Evolutionary conservation across 2,113 vertebrate species (phyloP).

Genomic region (Phaethornis superciliosus): DNA sequence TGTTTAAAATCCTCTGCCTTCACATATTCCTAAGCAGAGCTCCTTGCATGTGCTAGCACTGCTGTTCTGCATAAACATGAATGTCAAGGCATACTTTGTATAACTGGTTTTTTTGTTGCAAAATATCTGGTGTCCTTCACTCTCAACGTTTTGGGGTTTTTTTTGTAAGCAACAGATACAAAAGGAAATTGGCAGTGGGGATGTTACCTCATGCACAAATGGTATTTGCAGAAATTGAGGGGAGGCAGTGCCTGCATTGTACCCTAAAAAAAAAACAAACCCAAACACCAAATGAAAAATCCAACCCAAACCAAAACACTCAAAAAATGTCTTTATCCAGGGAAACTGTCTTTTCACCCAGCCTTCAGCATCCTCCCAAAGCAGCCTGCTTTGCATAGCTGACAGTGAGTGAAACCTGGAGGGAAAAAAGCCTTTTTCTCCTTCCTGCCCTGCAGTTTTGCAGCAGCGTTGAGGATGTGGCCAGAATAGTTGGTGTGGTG

Average conservation of each 20-base stretch:
- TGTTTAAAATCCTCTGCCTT: background rate
- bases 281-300: background rate
- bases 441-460: background rate
- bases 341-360: fast-evolving
- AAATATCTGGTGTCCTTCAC: background rate
- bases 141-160: fast-evolving
- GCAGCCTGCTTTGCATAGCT: background rate
- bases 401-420: background rate
- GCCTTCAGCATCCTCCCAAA: background rate
- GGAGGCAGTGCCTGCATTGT: fast-evolving
- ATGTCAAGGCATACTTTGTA: fast-evolving
- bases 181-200: background rate
- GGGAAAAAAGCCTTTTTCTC: background rate
- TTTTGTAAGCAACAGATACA: too few species aligned
- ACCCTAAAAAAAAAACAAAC: background rate
- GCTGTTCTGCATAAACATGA: fast-evolving
- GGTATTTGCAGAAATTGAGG: background rate
- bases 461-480: background rate
- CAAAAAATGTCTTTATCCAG: background rate
- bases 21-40: background rate
- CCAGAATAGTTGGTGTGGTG: background rate
- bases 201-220: background rate
- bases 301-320: background rate
- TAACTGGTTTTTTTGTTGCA: fast-evolving
- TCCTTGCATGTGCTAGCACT: background rate